Conservation (phyloP, 2,113 vertebrate genomes). For the Bathybates hornii region DNA sequence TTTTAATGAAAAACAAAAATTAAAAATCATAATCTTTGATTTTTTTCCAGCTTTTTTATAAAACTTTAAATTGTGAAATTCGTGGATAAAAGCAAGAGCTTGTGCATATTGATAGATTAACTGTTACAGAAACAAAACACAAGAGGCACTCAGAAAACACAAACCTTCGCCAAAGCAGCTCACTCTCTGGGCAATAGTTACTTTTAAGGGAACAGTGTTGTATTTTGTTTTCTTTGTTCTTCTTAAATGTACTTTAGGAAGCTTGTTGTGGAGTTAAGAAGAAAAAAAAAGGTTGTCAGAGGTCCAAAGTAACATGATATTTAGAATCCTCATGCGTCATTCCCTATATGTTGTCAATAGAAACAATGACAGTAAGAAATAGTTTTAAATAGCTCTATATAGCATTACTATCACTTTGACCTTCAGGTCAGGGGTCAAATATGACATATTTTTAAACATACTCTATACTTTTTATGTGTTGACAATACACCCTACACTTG, state of each 20-base stretch:
- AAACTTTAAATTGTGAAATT: background rate
- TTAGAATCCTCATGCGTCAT: background rate
- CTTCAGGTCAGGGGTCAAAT: background rate
- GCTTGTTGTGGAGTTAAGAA: background rate
- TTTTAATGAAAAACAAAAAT: background rate
- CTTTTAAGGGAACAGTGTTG: background rate
- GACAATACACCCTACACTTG: background rate
- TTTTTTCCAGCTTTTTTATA: background rate
- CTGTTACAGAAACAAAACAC: background rate
- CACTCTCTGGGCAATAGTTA: background rate
- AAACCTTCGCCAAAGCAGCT: background rate
- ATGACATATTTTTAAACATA: background rate
- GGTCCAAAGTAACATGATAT: background rate
- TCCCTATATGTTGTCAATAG: background rate
- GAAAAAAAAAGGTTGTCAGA: background rate
- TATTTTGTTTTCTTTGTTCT: background rate
- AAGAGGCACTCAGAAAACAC: background rate
- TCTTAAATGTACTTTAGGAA: background rate
- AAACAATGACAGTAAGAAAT: background rate
- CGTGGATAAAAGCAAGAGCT: background rate
- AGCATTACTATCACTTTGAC: background rate
- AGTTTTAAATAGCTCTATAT: background rate
- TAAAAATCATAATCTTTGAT: background rate
- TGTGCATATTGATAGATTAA: background rate
- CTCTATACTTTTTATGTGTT: fast-evolving